These are phyloP conservation scores for Agrotis clavis DNA, from an alignment of 2,888 invertebrate species.

Conservation along the genomic window DNA sequence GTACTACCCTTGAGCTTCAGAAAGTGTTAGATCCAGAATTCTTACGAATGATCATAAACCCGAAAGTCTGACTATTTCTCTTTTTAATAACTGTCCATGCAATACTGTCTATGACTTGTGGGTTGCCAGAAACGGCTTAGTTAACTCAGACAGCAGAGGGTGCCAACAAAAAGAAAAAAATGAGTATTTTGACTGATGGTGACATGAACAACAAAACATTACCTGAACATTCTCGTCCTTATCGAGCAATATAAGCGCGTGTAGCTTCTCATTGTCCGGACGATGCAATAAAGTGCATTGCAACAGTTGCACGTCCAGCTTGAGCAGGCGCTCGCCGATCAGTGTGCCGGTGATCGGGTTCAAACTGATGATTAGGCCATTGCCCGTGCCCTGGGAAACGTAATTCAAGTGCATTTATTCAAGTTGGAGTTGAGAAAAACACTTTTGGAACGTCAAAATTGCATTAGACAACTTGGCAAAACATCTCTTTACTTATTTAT, in stretches of 20 bases:
- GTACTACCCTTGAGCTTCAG: no score
- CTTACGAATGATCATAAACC: no score
- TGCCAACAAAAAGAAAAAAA: no score
- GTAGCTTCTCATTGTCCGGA: constrained; percentile 94
- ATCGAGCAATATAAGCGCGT: constrained; percentile 95
- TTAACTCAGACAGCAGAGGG: no score
- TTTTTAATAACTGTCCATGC: no score
- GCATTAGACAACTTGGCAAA: background rate
- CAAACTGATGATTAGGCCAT: constrained; percentile 94
- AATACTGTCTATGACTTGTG: no score
- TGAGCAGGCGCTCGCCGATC: constrained; percentile 88
- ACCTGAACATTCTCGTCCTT: constrained; percentile 92
- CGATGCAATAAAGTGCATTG: constrained; percentile 94
- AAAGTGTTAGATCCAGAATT: no score
- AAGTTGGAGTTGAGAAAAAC: background rate
- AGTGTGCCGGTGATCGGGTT: constrained; percentile 97
- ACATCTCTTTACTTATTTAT: no score
- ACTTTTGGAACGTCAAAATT: background rate
- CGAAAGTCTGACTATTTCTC: no score
- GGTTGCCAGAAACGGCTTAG: no score
- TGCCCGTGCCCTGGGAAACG: constrained; percentile 89
- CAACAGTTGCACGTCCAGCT: constrained; percentile 93
- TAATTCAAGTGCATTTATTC: background rate
- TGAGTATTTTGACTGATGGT: no score
- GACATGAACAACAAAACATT: background rate